A percentile compares a stretch with the other conserved stretches of the same genome.
These are phyloP conservation scores for Lasiommata megera DNA, from an alignment of 2,888 invertebrate species.

Conservation along the genomic window DNA sequence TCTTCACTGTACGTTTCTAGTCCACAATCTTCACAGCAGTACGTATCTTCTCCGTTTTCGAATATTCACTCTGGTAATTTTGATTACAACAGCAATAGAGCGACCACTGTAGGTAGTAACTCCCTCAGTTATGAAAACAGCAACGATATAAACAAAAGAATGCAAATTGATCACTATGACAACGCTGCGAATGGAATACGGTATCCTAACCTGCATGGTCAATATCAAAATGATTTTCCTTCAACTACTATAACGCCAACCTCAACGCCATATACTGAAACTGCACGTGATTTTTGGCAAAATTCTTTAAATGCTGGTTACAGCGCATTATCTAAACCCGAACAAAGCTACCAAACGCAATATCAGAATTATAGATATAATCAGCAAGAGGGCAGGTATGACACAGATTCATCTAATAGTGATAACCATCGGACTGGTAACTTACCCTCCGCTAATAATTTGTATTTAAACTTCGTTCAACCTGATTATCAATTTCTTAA, in stretches of 20 bases:
- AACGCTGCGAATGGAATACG: constrained; percentile 66
- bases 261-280: constrained; percentile 56
- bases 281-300: constrained; percentile 56
- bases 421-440: constrained; percentile 64
- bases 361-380: constrained; percentile 55
- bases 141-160: constrained; percentile 53
- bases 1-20: constrained; percentile 68
- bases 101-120: constrained; percentile 54
- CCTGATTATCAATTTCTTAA: constrained; percentile 58
- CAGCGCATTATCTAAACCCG: constrained; percentile 54
- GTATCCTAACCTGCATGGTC: constrained; percentile 54
- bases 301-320: constrained; percentile 48
- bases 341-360: constrained; percentile 55
- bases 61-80: constrained; percentile 58
- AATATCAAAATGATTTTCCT: constrained; percentile 59
- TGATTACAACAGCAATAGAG: constrained; percentile 55
- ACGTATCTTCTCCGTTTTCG: constrained; percentile 66
- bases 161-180: constrained; percentile 71
- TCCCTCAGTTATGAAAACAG: constrained; percentile 48
- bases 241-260: constrained; percentile 57
- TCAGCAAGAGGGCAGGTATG: constrained; percentile 50
- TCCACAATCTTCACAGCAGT: constrained; percentile 59
- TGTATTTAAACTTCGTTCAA: constrained; percentile 63
- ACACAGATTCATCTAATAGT: constrained; percentile 49
- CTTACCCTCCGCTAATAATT: constrained; percentile 62